These are phyloP conservation scores for Lysandra coridon DNA, from an alignment of 2,888 invertebrate species.

Conservation along the genomic window DNA sequence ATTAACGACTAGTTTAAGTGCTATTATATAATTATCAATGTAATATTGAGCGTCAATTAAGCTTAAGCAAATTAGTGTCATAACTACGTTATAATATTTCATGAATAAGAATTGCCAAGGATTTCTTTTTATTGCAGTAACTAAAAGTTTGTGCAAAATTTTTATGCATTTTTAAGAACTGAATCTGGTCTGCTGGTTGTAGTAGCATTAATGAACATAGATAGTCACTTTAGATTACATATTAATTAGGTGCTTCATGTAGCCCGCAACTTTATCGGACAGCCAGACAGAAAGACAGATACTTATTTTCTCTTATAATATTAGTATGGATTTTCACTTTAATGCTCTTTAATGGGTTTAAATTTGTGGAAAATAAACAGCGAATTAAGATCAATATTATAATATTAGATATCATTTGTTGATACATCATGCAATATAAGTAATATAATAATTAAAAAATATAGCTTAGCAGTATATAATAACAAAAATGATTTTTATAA, in stretches of 20 bases:
- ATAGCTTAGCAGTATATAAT: background rate
- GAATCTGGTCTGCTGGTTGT: too few species aligned
- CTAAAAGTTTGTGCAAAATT: background rate
- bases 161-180: too few species aligned
- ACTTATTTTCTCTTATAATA: too few species aligned
- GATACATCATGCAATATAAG: background rate
- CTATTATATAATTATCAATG: background rate
- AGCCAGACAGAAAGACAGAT: too few species aligned
- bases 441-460: too few species aligned
- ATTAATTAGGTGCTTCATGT: too few species aligned
- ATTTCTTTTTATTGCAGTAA: constrained; percentile 24
- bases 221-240: too few species aligned
- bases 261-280: too few species aligned
- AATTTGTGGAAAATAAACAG: background rate
- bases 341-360: too few species aligned
- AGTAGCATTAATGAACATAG: too few species aligned
- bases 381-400: background rate
- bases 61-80: background rate
- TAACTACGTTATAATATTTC: background rate
- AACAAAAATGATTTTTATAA: background rate
- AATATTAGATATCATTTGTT: background rate
- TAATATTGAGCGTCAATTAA: constrained; percentile 2
- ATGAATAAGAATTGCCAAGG: background rate
- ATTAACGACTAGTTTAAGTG: background rate
- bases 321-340: too few species aligned